A percentile compares a stretch with the other conserved stretches of the same genome.
Evolutionary conservation across 1,140 invertebrate species (phyloP).

Genomic region (Drosophila takahashii): DNA sequence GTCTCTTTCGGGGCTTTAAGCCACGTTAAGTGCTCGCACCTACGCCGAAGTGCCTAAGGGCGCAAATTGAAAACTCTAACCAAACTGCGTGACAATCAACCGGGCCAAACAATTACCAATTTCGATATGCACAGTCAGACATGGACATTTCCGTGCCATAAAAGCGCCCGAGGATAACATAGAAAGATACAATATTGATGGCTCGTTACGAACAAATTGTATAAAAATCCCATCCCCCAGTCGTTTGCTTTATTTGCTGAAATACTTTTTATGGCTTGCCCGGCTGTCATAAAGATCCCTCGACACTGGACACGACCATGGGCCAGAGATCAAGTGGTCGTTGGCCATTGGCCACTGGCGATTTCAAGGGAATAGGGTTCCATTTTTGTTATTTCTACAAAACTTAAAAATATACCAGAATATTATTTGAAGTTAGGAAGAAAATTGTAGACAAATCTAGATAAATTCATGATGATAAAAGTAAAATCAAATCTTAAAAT

Average conservation of each 20-base stretch:
- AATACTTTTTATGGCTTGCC: slow-evolving; percentile 47
- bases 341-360: slow-evolving; percentile 21
- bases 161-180: slow-evolving; percentile 47
- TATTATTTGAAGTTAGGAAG: not conserved
- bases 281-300: slow-evolving; percentile 52
- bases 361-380: not conserved
- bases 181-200: slow-evolving; percentile 60
- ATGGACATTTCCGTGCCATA: slow-evolving; percentile 55
- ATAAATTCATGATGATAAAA: too few species aligned
- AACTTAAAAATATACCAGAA: not conserved
- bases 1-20: slow-evolving; percentile 19
- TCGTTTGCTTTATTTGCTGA: slow-evolving; percentile 55
- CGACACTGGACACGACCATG: slow-evolving; percentile 37
- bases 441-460: too few species aligned
- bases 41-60: slow-evolving; percentile 14
- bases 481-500: too few species aligned
- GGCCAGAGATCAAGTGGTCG: slow-evolving; percentile 15
- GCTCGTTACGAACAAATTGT: slow-evolving; percentile 62
- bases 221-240: slow-evolving; percentile 45
- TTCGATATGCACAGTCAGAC: slow-evolving; percentile 57
- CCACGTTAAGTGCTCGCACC: slow-evolving; percentile 64
- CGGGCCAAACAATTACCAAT: slow-evolving; percentile 59
- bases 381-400: not conserved
- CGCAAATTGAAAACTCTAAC: slow-evolving; percentile 59
- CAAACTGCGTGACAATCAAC: slow-evolving; percentile 48